Conservation (phyloP, 2,113 vertebrate genomes). For the Zapornia atra region DNA sequence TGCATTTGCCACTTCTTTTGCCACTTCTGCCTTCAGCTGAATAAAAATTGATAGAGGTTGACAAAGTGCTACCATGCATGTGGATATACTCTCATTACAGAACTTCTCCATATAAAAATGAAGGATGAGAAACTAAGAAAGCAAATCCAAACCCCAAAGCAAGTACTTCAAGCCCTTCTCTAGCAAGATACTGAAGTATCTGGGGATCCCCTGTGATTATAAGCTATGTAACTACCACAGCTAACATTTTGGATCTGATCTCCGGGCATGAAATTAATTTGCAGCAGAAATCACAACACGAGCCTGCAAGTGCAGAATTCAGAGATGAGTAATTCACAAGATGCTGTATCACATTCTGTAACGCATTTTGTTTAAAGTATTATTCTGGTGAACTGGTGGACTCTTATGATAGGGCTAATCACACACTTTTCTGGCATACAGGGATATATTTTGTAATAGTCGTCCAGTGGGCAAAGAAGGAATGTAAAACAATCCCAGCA, state of each 20-base stretch:
- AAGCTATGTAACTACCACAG: background rate
- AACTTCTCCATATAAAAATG: background rate
- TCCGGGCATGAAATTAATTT: background rate
- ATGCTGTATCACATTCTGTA: background rate
- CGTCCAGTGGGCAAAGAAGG: background rate
- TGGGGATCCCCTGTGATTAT: background rate
- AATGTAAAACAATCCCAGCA: background rate
- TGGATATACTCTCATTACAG: background rate
- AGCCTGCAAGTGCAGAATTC: background rate
- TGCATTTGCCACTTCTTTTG: slow-evolving; percentile 89
- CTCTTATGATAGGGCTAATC: background rate
- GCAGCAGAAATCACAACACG: background rate
- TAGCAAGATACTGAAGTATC: background rate
- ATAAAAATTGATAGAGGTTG: background rate
- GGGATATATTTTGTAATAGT: background rate
- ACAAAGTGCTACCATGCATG: background rate
- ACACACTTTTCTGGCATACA: background rate
- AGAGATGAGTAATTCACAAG: background rate
- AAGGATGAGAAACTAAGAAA: background rate
- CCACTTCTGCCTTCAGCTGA: slow-evolving; percentile 88
- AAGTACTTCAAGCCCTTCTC: background rate
- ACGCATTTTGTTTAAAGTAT: background rate
- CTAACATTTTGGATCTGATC: background rate
- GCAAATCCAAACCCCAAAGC: background rate
- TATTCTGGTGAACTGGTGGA: background rate